Base-by-base conservation (phyloP, 2,113 vertebrate species). In the Rhegmatorhina hoffmannsi region DNA sequence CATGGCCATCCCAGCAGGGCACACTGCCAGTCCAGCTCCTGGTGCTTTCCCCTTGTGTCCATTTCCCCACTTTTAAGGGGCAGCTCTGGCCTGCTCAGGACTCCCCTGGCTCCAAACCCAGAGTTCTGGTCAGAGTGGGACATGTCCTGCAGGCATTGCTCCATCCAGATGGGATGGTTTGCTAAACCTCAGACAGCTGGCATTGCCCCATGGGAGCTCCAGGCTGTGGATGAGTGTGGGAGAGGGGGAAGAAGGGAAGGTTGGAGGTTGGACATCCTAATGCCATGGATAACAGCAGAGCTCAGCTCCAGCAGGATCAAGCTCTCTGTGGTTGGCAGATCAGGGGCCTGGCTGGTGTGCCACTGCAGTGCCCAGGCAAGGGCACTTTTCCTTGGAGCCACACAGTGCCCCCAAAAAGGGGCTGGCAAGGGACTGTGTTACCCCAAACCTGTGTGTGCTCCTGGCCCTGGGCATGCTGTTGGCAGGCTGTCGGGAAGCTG, bases 51-150 rank as follows among this genome's bases (percentile, higher is more conserved):
- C 15, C 55, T 82, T 1, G 0, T 82, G 66, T 40, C n/a, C 16
- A 6, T 66, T 78, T 85, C 24, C 31, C 31, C 13, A 13, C 28
- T 38, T 56, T 14, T 56, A 28, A 69, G 40, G 24, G 50, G 28
- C 18, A 85, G 33, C 46, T 33, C 44, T 75, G 50, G 9, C 46
- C 28, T 0, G 0, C 78, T 75, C 69, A 62, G 18, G 12, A 34
- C 17, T 74, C 0, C 0, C 28, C 47, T 79, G 63, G 31, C 33
- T 58, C 66, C 1, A 3, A 62, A 58, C 10, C 26, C 2, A 0
- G 8, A 21, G 17, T 2, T 5, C 34, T 2, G 2, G 25, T 34
- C 36, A 40, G 50, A 1, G 3, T 52, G 62, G 31, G 26, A 29
- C 50, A 11, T 20, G 46, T 56, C 38, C 62, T 25, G 56, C 5